Percentiles rank a stretch among this genome's conserved stretches.
phyloP scores from a whole-genome alignment of 2,888 invertebrate species.

The Macaria notata region DNA sequence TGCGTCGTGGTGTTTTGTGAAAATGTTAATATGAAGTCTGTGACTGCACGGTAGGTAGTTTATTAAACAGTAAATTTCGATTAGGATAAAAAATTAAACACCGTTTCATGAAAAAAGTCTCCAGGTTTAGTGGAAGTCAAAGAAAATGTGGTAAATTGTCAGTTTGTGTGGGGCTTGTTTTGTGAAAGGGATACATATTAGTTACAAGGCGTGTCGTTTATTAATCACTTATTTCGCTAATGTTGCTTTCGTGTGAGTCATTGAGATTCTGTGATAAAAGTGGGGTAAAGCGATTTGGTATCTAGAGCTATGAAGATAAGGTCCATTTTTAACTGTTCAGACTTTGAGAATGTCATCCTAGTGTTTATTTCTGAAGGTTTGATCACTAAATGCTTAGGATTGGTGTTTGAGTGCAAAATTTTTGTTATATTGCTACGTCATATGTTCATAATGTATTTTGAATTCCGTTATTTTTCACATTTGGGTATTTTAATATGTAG shows the following conservation, averaged over 20 bases:
- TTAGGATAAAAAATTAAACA: too few species aligned
- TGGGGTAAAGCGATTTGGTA: conserved; percentile 17
- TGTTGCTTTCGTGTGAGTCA: conserved; percentile 5
- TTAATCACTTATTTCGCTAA: not conserved
- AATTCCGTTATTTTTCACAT: not conserved
- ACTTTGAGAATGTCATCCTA: conserved; percentile 30
- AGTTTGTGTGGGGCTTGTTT: too few species aligned
- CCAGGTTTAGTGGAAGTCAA: too few species aligned
- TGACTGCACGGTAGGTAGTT: too few species aligned
- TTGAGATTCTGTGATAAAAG: conserved; percentile 14
- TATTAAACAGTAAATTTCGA: too few species aligned
- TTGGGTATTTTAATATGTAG: too few species aligned
- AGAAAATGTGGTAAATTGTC: too few species aligned
- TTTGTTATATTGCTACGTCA: not conserved
- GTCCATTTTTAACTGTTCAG: conserved; percentile 6
- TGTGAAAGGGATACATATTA: too few species aligned
- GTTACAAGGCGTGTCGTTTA: not conserved
- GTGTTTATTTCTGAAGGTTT: conserved; percentile 30
- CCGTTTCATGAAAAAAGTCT: too few species aligned
- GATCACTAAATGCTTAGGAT: conserved; percentile 28
- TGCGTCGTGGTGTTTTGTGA: too few species aligned
- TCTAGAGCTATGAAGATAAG: conserved; percentile 17
- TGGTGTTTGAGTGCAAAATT: not conserved
- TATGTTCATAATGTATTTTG: too few species aligned
- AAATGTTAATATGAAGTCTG: too few species aligned